Conservation (phyloP, 2,888 invertebrate genomes). For the Rhaphigaster nebulosa region DNA sequence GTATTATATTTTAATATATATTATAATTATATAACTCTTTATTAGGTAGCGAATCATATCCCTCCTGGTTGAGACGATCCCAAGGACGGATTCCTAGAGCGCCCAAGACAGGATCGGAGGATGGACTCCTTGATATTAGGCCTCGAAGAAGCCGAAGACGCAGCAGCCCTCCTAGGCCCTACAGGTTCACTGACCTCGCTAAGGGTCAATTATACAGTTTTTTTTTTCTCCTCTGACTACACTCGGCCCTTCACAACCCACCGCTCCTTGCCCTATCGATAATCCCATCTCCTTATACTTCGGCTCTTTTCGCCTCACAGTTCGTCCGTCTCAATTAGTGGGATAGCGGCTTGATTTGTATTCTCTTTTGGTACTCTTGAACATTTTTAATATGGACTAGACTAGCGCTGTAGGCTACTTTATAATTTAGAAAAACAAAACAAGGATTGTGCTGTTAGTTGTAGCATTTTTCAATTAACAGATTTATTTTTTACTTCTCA, state of each 20-base stretch:
- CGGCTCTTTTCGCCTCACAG: neutral
- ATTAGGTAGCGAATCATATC: too few species aligned
- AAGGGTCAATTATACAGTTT: constrained; percentile 29
- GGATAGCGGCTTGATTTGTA: neutral
- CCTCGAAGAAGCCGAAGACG: neutral
- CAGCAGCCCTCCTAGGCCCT: neutral
- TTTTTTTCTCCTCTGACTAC: neutral
- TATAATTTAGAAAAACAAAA: neutral
- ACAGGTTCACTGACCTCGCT: neutral
- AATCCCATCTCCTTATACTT: neutral
- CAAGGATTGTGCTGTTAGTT: neutral
- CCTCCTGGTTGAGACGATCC: neutral
- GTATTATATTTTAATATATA: too few species aligned
- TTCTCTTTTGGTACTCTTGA: neutral
- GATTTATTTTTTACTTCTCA: neutral
- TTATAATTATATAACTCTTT: too few species aligned
- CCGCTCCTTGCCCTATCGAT: neutral
- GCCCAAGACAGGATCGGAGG: too few species aligned
- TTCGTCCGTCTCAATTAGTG: neutral
- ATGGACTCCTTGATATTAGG: neutral
- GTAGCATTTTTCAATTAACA: neutral
- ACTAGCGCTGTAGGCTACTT: neutral
- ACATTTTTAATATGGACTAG: neutral
- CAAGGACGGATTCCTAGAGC: too few species aligned
- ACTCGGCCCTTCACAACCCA: neutral